A percentile compares a stretch with the other conserved stretches of the same genome.
phyloP scores from a whole-genome alignment of 1,140 invertebrate genomes.

The Zophobas morio region DNA sequence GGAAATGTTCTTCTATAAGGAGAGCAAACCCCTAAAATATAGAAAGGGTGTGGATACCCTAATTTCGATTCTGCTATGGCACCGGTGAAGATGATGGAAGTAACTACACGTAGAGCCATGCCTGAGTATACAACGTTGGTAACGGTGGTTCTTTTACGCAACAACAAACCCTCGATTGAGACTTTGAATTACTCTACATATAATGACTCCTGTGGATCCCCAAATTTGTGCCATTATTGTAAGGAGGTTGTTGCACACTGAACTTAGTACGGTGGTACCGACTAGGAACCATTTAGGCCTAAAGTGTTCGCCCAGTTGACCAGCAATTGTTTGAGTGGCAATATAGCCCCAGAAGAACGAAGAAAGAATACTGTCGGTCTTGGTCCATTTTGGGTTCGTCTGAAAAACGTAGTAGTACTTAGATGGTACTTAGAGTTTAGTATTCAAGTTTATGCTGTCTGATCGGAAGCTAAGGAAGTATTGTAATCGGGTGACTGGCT shows the following conservation, averaged over 20 bases:
- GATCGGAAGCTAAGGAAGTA: too few species aligned
- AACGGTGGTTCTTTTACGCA: slow-evolving; percentile 74
- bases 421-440: slow-evolving; percentile 3
- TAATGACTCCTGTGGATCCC: slow-evolving; percentile 69
- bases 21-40: slow-evolving; percentile 81
- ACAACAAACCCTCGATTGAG: slow-evolving; percentile 83
- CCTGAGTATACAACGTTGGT: slow-evolving; percentile 65
- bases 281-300: slow-evolving; percentile 77
- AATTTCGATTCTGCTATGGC: slow-evolving; percentile 73
- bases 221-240: slow-evolving; percentile 68
- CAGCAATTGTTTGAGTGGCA: slow-evolving; percentile 75
- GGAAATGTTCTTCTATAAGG: slow-evolving; percentile 72
- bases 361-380: slow-evolving; percentile 71
- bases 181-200: slow-evolving; percentile 80
- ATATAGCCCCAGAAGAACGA: slow-evolving; percentile 79
- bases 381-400: slow-evolving; percentile 67
- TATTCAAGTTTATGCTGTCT: slow-evolving; percentile 55
- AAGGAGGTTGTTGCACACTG: slow-evolving; percentile 70
- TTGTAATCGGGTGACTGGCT: too few species aligned
- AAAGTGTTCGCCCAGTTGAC: slow-evolving; percentile 75
- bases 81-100: slow-evolving; percentile 80
- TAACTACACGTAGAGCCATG: slow-evolving; percentile 79
- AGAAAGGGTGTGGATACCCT: slow-evolving; percentile 87
- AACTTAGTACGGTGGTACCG: slow-evolving; percentile 69
- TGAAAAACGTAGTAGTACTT: slow-evolving; percentile 40